Base-by-base conservation (phyloP, 2,113 vertebrate species). In the Callaeas wilsoni region DNA sequence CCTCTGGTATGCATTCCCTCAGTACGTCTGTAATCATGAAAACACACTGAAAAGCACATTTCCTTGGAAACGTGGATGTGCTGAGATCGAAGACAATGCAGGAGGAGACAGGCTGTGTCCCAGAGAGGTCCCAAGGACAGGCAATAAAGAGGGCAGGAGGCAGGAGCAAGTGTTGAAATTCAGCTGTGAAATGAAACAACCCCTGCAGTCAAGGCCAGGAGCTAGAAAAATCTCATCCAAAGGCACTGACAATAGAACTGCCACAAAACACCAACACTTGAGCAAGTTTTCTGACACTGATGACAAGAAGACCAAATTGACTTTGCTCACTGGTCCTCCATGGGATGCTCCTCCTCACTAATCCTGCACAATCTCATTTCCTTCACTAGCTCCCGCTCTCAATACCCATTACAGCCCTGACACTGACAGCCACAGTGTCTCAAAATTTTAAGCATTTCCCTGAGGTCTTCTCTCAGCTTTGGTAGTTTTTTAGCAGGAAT, bases 361-460 rank as follows among this genome's bases (percentile, higher is more conserved):
- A 91, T 49, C 35, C 81, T 46, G 30, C 27, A 13, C 3, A 13
- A 56, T 64, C 52, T 56, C 44, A 18, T 63, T 75, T 77, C 35
- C 60, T 47, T 49, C 47, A 20, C 67, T 23, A 85, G 60, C 60
- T 37, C n/a, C 70, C 1, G 1, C 32, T 71, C 49, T 56, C 37
- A n/a, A 22, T 41, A 44, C 9, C 49, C 47, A 33, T 62, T 30
- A 49, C 46, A 68, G 74, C 42, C 35, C n/a, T 30, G 42, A 55
- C 10, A 35, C 22, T 8, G 30, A 44, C 47, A 52, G 52, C 39
- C 57, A 39, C 17, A 25, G 35, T 0, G 1, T 69, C 69, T 87
- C 0, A 0, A 74, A 55, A 60, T 25, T n/a, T 18, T 7, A 70
- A 47, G 1, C 1, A 53, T 37, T 49, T 73, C 86, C 41, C 63